A percentile compares a stretch with the other conserved stretches of the same genome.
These are phyloP conservation scores for Noctilio leporinus DNA, from an alignment of 2,113 vertebrate species.

Conservation along the genomic window DNA sequence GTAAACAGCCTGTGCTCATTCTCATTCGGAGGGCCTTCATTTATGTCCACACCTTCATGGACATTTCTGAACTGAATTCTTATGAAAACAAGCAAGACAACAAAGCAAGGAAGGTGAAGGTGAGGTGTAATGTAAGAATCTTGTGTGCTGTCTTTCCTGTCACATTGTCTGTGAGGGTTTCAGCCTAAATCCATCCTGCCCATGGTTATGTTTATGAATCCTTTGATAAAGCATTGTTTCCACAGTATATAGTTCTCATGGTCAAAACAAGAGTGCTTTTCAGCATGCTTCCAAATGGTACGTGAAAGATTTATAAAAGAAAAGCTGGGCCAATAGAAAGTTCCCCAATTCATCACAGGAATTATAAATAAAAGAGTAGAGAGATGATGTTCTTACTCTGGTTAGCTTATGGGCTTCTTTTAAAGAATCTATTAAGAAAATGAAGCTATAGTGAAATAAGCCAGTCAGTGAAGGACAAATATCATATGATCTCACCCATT, in stretches of 20 bases:
- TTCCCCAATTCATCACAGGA: neutral
- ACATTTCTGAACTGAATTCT: neutral
- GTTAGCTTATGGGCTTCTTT: neutral
- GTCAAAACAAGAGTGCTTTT: neutral
- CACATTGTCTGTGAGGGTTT: neutral
- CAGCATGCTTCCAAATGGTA: neutral
- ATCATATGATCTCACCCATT: no score
- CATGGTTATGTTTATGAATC: neutral
- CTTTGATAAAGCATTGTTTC: neutral
- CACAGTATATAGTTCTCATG: neutral
- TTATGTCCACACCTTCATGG: neutral
- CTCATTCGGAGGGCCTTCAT: neutral
- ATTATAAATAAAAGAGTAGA: neutral
- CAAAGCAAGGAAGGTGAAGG: neutral
- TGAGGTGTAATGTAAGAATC: fast-evolving
- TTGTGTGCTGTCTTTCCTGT: neutral
- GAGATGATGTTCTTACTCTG: neutral
- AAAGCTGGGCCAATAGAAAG: neutral
- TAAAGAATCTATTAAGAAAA: neutral
- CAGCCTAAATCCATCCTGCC: neutral
- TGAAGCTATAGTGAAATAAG: no score
- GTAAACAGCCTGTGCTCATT: neutral
- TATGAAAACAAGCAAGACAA: neutral
- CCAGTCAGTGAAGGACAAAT: no score
- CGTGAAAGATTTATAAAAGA: neutral